Base-by-base conservation (phyloP, 2,113 vertebrate genomes). In the Melanostigma gelatinosum region DNA sequence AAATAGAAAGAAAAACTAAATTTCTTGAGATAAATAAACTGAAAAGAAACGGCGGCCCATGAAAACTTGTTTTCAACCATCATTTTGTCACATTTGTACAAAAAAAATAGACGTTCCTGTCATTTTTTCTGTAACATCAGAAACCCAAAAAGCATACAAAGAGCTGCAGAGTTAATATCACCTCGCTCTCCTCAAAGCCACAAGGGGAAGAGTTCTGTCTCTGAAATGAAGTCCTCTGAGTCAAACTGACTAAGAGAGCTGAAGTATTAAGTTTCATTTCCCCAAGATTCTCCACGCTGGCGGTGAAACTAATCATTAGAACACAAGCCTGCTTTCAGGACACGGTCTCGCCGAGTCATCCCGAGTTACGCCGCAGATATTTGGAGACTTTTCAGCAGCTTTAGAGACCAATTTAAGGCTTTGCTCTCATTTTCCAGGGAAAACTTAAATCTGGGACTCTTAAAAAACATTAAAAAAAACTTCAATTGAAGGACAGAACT, bases 11-110 rank as follows among this genome's bases (percentile, higher is more conserved):
- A 77, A 61, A 46, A 85, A 86, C 55, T 91, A 86, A 95, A 94
- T 94, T 70, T 71, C 50, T 77, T 89, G 87, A 94, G 94, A 98
- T 98, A 98, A 98, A 98, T 97, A 97, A 97, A 95, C 95, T 96
- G 96, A 95, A 97, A 97, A 92, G 88, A 34, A 90, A 75, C 7
- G 13, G 52, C 94, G 95, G 94, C 94, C 82, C 76, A 94, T 94
- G 95, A 96, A 96, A 94, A 94, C 85, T 63, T 79, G 75, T 80
- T 89, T 96, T 95, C 94, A 96, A 95, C 95, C 93, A 96, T 96
- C 95, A 80, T 95, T 96, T 71, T 82, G 95, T 96, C 96, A 97
- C 96, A 96, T 96, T 95, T 97, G 68, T 97, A 98, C 95, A 96
- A 96, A 96, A 97, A 96, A 97, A 95, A 92, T 18, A 95, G 93